Evolutionary conservation across 2,113 vertebrate genomes (phyloP).

Genomic region (Prolemur simus): DNA sequence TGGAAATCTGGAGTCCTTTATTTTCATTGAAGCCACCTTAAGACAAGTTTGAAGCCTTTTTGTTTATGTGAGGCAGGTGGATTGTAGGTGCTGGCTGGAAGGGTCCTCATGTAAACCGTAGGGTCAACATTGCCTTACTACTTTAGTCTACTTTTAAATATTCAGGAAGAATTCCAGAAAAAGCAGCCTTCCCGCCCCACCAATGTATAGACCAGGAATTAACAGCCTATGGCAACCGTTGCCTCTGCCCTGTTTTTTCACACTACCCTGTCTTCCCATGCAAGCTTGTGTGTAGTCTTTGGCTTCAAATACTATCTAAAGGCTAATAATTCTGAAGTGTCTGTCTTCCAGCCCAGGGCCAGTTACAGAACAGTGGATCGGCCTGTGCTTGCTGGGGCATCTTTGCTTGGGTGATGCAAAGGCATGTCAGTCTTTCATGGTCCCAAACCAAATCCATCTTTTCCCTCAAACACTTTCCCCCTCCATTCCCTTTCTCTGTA

Average conservation of each 20-base stretch:
- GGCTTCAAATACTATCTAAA: not conserved
- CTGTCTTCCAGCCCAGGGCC: not conserved
- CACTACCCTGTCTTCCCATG: not conserved
- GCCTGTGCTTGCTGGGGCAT: not conserved
- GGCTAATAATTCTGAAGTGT: not conserved
- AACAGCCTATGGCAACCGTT: not conserved
- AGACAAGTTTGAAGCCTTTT: not conserved
- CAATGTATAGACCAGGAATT: not conserved
- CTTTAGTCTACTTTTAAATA: constrained; percentile 10
- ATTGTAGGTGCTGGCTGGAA: not conserved
- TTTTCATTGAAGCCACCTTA: constrained; percentile 25
- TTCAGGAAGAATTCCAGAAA: not conserved
- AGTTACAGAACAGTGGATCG: not conserved
- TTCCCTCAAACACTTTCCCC: not conserved
- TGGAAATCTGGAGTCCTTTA: not conserved
- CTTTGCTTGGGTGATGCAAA: not conserved
- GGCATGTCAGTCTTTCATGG: not conserved
- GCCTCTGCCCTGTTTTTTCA: not conserved
- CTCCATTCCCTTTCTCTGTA: not conserved
- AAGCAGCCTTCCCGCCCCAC: not conserved
- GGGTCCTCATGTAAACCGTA: not conserved
- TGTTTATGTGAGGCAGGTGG: not conserved
- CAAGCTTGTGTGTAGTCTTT: not conserved
- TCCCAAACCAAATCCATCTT: not conserved
- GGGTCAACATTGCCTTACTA: not conserved